These are phyloP conservation scores for Sialia sialis DNA, from an alignment of 2,113 vertebrate species.

Conservation along the genomic window DNA sequence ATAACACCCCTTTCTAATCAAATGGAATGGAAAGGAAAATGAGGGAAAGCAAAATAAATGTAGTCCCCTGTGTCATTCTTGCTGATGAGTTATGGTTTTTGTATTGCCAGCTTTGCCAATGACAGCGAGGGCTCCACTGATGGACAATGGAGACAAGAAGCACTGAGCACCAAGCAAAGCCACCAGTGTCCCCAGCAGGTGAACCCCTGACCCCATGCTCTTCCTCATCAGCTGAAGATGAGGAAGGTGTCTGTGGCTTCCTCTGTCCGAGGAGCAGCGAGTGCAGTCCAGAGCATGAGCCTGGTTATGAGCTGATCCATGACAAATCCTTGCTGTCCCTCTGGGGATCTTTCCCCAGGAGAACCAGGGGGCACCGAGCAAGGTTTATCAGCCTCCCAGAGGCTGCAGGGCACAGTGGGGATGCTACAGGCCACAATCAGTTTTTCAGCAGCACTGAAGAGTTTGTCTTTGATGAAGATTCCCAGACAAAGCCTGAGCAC, in stretches of 20 bases:
- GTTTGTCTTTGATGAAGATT: neutral
- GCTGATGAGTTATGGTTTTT: neutral
- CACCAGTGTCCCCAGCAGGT: fast-evolving
- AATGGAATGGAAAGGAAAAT: neutral
- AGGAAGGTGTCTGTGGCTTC: neutral
- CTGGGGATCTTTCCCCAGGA: neutral
- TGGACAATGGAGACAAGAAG: neutral
- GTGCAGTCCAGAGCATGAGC: neutral
- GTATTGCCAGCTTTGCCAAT: neutral
- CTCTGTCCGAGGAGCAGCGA: neutral
- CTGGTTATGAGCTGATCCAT: neutral
- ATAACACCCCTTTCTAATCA: neutral
- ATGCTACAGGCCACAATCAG: neutral
- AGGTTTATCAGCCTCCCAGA: neutral
- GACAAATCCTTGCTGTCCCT: fast-evolving
- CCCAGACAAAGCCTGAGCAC: neutral
- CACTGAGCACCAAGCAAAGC: fast-evolving
- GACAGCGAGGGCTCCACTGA: fast-evolving
- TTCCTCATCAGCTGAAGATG: neutral
- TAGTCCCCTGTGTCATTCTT: neutral
- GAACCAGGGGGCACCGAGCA: neutral
- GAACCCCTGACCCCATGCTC: fast-evolving
- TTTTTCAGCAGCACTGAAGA: neutral
- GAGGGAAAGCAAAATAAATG: neutral
- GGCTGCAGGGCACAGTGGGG: neutral